Evolutionary conservation across 2,797 vertebrate genomes (phyloP).

Genomic region (Benthosema pterotum): DNA sequence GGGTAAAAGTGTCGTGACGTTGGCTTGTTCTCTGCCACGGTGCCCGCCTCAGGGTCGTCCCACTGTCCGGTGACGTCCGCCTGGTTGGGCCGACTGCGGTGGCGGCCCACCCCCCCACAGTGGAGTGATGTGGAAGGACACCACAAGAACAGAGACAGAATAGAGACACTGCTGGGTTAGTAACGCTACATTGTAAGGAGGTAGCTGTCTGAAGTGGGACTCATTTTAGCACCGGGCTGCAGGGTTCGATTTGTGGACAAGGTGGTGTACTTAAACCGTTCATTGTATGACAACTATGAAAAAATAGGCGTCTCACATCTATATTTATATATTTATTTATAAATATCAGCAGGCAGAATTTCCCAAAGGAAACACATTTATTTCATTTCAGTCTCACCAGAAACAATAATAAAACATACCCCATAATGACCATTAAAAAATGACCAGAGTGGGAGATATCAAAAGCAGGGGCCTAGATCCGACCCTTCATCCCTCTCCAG

Average conservation of each 20-base stretch:
- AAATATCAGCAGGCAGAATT: too few species aligned
- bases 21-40: slow-evolving; percentile 95
- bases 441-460: too few species aligned
- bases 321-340: too few species aligned
- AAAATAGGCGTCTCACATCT: too few species aligned
- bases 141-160: slow-evolving; percentile 57
- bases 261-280: too few species aligned
- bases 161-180: slow-evolving; percentile 67
- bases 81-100: slow-evolving; percentile 93
- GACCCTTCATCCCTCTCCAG: too few species aligned
- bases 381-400: too few species aligned
- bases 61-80: slow-evolving; percentile 88
- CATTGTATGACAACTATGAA: too few species aligned
- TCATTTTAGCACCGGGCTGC: slow-evolving; percentile 1
- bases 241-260: not conserved
- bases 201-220: slow-evolving; percentile 32
- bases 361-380: too few species aligned
- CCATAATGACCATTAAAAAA: too few species aligned
- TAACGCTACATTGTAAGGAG: slow-evolving; percentile 27
- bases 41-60: slow-evolving; percentile 95
- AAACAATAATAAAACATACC: too few species aligned
- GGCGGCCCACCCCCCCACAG: slow-evolving; percentile 32
- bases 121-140: slow-evolving; percentile 45
- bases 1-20: slow-evolving; percentile 99
- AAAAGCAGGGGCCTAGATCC: too few species aligned